phyloP scores from a whole-genome alignment of 2,888 invertebrate genomes.

The Lobophora halterata region DNA sequence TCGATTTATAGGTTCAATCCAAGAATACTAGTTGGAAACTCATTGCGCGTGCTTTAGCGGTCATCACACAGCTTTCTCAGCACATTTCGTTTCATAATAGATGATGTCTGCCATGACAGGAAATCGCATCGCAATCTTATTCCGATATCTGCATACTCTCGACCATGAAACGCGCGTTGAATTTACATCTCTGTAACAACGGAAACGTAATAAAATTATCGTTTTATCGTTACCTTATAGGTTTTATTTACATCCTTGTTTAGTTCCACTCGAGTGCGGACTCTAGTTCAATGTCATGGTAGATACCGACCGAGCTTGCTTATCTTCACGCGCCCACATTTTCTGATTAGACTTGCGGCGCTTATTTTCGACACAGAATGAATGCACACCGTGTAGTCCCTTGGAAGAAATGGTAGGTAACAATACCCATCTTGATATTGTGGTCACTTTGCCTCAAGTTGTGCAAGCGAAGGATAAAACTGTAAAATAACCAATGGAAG shows the following conservation, averaged over 20 bases:
- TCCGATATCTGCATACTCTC: constrained; percentile 18
- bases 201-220: constrained; percentile 20
- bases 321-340: constrained; percentile 33
- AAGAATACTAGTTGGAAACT: constrained; percentile 56
- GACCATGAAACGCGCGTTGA: constrained; percentile 17
- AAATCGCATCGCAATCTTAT: constrained; percentile 12
- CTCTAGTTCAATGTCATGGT: constrained; percentile 34
- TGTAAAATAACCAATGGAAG: too few species aligned
- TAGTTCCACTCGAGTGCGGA: constrained; percentile 18
- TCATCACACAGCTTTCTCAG: constrained; percentile 44
- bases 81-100: constrained; percentile 34
- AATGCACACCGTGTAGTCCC: too few species aligned
- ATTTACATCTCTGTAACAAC: constrained; percentile 15
- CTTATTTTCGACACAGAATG: constrained; percentile 42
- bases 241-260: constrained; percentile 13
- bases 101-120: constrained; percentile 22
- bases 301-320: constrained; percentile 38
- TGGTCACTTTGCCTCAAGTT: too few species aligned
- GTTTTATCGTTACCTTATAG: constrained; percentile 20
- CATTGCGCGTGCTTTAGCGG: constrained; percentile 51
- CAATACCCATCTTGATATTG: too few species aligned
- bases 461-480: too few species aligned
- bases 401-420: too few species aligned
- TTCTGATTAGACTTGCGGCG: constrained; percentile 45
- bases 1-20: constrained; percentile 51